Evolutionary conservation across 2,113 vertebrate species (phyloP), one percentile per base, ranked within the genome.

Genomic region (Chrysemys picta): DNA sequence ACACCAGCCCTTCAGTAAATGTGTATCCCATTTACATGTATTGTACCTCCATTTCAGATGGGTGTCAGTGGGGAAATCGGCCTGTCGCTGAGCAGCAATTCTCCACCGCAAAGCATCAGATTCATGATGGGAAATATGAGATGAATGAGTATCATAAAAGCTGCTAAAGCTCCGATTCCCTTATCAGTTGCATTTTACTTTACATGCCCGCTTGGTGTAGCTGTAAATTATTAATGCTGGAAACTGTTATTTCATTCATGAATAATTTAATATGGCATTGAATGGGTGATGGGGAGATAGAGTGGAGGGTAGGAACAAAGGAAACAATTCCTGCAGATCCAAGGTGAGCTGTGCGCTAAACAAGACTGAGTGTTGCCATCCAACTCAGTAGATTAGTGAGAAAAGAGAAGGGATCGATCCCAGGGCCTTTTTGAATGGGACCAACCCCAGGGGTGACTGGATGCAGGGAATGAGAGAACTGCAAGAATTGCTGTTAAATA

Each of bases 221-320:
- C 82, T 94, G 96, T 99, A 96, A 98, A 99, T 99, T 98, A 98
- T 99, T 98, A 98, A 99, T 96, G 96, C 89, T 97, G 97, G 98
- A 99, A 97, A 98, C 97, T 97, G 97, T 97, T 98, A 98, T 98
- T 99, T 98, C 97, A 96, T 97, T 98, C 96, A 98, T 99, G 97
- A 98, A 99, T 99, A 98, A 99, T 99, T 98, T 95, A 99, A 78
- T 94, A 95, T 88, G 96, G 92, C 84, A 95, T 91, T 94, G 95
- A 96, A 94, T 97, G 89, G 89, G 95, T 97, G 95, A 98, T 97
- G 94, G 83, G 90, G 91, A 93, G 97, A 97, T 91, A 93, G 80
- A 53, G 62, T 24, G 49, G 92, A 87, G n/a, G 89, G 76, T 50
- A 82, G n/a, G 91, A 88, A 89, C 31, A 94, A 89, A 96, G 72